phyloP scores from a whole-genome alignment of 2,888 invertebrate species.

The Stictocephala bisonia region DNA sequence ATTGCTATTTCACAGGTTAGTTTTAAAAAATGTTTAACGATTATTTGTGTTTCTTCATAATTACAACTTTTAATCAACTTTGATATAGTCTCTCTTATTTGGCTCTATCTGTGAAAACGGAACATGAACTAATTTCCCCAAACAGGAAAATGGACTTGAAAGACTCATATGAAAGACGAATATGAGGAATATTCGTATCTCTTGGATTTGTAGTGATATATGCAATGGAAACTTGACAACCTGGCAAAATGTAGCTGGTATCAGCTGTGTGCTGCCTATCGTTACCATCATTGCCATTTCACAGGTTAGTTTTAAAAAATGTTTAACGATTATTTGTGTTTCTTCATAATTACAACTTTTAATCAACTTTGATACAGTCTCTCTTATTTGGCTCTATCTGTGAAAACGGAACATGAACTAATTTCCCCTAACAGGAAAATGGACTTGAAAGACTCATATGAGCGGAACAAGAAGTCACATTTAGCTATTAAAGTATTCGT shows the following conservation, averaged over 20 bases:
- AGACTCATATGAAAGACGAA: too few relatives aligned
- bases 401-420: too few relatives aligned
- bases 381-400: too few relatives aligned
- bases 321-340: neutral
- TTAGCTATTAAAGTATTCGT: too few relatives aligned
- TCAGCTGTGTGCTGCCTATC: conserved; percentile 67
- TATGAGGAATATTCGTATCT: conserved; percentile 65
- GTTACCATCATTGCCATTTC: conserved; percentile 68
- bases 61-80: neutral
- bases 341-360: neutral
- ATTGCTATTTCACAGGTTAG: conserved; percentile 67
- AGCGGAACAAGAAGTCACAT: too few relatives aligned
- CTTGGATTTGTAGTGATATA: conserved; percentile 69
- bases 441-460: too few relatives aligned
- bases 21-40: neutral
- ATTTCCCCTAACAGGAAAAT: too few relatives aligned
- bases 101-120: too few relatives aligned
- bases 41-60: neutral
- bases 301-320: conserved; percentile 63
- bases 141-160: too few relatives aligned
- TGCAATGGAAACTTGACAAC: conserved; percentile 68
- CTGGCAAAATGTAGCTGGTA: conserved; percentile 69
- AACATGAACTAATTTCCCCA: too few relatives aligned
- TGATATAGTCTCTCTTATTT: neutral
- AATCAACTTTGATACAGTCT: neutral